Base-by-base conservation (phyloP, 2,797 vertebrate genomes). In the Glossophaga mutica region DNA sequence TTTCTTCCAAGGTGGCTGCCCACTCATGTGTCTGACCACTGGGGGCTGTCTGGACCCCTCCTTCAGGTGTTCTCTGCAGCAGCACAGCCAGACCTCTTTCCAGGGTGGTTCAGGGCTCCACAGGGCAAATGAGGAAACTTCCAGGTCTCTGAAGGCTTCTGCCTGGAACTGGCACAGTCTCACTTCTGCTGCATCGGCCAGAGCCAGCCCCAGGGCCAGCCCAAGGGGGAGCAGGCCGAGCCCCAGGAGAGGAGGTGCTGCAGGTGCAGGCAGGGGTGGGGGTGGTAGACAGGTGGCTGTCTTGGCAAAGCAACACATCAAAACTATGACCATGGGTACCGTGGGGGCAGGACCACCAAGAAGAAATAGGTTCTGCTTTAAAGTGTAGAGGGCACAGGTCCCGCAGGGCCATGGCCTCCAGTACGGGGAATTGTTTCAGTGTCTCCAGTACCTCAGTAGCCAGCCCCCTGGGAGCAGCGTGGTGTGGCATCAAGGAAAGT, bases 191-290 rank as follows among this genome's bases (percentile, higher is more conserved):
- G 24, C 10, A 8, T 48, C 39, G 70, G 21, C 19, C 50, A 37
- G 42, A 82, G 29, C 11, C 32, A 48, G 39, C 3, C 26, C 9
- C 2, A 12, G 39, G n/a, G 22, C 15, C 42, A 34, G 50, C 24
- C 48, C 12, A 24, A 3, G 37, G 59, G 73, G n/a, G 12, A 16
- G 2, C 9, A 46, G 46, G 16, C 73, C 52, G 29, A 48, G 5
- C 9, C 44, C 11, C 11, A 5, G 16, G 7, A 21, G 12, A 18
- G 15, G 44, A 71, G 24, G 29, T 2, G 14, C 18, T 21, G 18
- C 1, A 1, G 1, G 10, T 42, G 15, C 46, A n/a, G 9, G 37
- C 11, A 0, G 73, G 7, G 3, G 3, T 29, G 50, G 11, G 57
- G 59, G 59, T 62, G 59, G 26, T 14, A 22, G 26, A 6, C 3